Percentiles rank a stretch among this genome's conserved stretches.
Conservation (phyloP, 2,888 invertebrate genomes). For the Drosophila birchii region DNA sequence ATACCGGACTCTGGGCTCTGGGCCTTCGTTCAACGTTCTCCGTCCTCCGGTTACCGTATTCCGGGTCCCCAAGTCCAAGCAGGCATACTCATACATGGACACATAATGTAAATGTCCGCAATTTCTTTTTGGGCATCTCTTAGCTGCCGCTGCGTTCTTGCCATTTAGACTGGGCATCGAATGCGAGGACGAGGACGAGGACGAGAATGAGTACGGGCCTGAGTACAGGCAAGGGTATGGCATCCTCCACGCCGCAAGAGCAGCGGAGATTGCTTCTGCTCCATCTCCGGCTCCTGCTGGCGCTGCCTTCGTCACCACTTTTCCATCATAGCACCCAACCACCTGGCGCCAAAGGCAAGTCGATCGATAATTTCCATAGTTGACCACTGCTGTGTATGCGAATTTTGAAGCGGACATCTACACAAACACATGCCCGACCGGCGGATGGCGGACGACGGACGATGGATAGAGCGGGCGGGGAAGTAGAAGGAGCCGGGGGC, state of each 20-base stretch:
- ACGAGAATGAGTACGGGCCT: constrained; percentile 2
- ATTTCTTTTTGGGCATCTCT: constrained; percentile 83
- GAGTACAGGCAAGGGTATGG: constrained; percentile 31
- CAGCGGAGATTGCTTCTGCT: constrained; percentile 78
- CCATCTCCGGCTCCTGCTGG: constrained; percentile 57
- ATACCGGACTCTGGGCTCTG: constrained; percentile 35
- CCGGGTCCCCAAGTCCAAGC: constrained; percentile 23
- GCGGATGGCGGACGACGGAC: constrained; percentile 20
- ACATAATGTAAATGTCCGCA: constrained; percentile 82
- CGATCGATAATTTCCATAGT: constrained; percentile 85
- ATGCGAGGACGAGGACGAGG: constrained; percentile 36
- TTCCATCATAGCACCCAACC: constrained; percentile 79
- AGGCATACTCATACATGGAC: constrained; percentile 70
- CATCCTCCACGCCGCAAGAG: constrained; percentile 55
- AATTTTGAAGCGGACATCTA: constrained; percentile 83
- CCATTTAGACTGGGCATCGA: constrained; percentile 75
- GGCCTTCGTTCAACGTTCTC: constrained; percentile 1
- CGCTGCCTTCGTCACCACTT: constrained; percentile 69
- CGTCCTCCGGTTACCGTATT: not conserved
- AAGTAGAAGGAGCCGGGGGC: constrained; percentile 4
- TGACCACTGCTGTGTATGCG: constrained; percentile 84
- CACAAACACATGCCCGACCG: constrained; percentile 67
- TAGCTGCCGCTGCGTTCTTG: constrained; percentile 80
- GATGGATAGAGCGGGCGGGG: not conserved
- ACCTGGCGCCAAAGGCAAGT: constrained; percentile 83